Base-by-base conservation (phyloP, 2,113 vertebrate genomes). In the Calypte anna region DNA sequence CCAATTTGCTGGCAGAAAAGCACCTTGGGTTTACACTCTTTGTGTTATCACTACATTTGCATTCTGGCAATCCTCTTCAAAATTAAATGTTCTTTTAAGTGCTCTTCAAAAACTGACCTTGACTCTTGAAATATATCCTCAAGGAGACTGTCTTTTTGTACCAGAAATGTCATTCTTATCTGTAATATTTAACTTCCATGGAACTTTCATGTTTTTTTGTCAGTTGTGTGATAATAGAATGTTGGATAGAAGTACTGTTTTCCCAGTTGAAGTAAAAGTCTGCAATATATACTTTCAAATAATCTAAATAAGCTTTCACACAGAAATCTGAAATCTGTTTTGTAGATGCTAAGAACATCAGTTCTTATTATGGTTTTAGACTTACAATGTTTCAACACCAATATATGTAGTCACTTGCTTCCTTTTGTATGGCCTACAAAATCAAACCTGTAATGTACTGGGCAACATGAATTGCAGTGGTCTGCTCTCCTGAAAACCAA, bases 11-110 rank as follows among this genome's bases (percentile, higher is more conserved):
- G 64, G 55, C 21, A 57, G 48, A 89, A 94, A 66, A 83, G 19
- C 40, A 43, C 24, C 33, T 73, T 85, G 63, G 57, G 63, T 3
- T 1, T 57, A 73, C 3, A 36, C 15, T 51, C 12, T 14, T 4
- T 76, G 33, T 21, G 51, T 94, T 85, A 85, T 92, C 67, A 59
- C n/a, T 54, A 6, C 59, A 61, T 95, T 88, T 91, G 38, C 82
- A 84, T 97, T 95, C 77, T 88, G 74, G 63, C 36, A 69, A 28
- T 36, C 18, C 40, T 55, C 43, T 85, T 88, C 66, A 74, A 70
- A 80, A 55, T 1, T 18, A 74, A 74, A 87, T 67, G 31, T 63
- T 64, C 33, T 94, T 90, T 73, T 69, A 91, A 95, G 36, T 55
- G 62, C 38, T 87, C 86, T 83, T 75, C 54, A 77, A 54, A 91